Percentiles rank a stretch among this genome's conserved stretches.
These are phyloP conservation scores for Otolemur crassicaudatus DNA, from an alignment of 2,797 vertebrate species.

Conservation along the genomic window DNA sequence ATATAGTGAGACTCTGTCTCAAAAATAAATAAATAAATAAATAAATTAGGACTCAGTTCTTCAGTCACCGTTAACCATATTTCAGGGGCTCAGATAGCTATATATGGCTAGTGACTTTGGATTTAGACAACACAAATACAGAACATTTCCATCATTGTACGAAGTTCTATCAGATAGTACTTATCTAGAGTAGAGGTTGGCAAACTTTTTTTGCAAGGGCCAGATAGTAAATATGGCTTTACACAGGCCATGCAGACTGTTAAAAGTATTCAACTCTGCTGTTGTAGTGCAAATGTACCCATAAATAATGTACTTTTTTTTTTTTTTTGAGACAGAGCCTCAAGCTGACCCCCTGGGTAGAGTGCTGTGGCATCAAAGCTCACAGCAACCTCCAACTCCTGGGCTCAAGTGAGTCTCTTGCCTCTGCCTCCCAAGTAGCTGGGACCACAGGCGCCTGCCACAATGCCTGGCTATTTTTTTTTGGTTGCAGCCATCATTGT, in stretches of 20 bases:
- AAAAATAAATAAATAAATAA: too few species aligned
- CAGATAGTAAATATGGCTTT: constrained; percentile 48
- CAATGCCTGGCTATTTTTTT: too few species aligned
- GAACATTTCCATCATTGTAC: constrained; percentile 9
- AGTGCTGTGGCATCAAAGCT: too few species aligned
- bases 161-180: background rate
- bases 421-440: too few species aligned
- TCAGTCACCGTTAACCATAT: constrained; percentile 45
- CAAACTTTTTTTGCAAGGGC: constrained; percentile 8
- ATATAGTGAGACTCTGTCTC: too few species aligned
- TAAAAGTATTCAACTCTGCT: background rate
- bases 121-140: constrained; percentile 16
- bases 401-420: too few species aligned
- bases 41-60: constrained; percentile 53
- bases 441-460: too few species aligned
- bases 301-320: background rate
- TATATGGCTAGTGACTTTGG: constrained; percentile 2
- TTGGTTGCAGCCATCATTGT: too few species aligned
- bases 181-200: constrained; percentile 19
- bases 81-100: constrained; percentile 27
- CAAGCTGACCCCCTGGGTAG: too few species aligned
- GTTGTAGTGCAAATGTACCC: constrained; percentile 33
- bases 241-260: background rate
- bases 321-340: too few species aligned
- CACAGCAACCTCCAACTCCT: too few species aligned